Percentiles rank a stretch among this genome's conserved stretches.
Conservation (phyloP, 2,113 vertebrate species). For the Uropsilus gracilis region DNA sequence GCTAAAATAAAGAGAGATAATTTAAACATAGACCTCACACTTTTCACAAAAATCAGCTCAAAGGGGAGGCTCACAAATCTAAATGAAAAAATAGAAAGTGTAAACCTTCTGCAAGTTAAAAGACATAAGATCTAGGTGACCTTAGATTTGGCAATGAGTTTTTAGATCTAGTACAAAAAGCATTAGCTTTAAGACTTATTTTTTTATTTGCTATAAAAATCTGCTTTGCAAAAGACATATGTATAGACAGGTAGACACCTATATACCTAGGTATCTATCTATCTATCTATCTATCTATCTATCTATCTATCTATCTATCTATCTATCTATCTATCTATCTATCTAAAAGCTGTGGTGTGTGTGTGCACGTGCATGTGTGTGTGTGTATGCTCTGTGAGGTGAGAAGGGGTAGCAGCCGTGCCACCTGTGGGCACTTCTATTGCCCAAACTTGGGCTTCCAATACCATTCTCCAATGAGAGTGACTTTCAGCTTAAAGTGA, state of each 20-base stretch:
- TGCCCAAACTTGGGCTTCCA: not conserved
- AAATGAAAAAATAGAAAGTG: not conserved
- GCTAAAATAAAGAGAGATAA: not conserved
- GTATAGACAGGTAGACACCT: no score
- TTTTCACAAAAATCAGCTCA: not conserved
- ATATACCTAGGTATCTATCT: no score
- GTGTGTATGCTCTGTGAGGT: not conserved
- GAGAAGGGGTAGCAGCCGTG: not conserved
- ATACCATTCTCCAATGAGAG: not conserved
- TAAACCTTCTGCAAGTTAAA: not conserved
- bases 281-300: no score
- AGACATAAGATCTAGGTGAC: not conserved
- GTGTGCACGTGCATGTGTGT: no score
- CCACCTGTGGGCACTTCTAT: not conserved
- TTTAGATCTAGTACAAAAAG: not conserved
- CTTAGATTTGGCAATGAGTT: not conserved
- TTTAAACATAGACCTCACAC: not conserved
- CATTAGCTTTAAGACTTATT: not conserved
- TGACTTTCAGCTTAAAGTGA: not conserved
- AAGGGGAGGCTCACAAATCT: not conserved
- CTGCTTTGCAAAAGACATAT: not conserved
- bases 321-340: no score
- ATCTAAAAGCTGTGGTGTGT: no score
- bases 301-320: no score
- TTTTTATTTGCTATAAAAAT: not conserved